A percentile compares a stretch with the other conserved stretches of the same genome.
phyloP scores from a whole-genome alignment of 1,140 invertebrate genomes.

The Sycophaga agraensis region DNA sequence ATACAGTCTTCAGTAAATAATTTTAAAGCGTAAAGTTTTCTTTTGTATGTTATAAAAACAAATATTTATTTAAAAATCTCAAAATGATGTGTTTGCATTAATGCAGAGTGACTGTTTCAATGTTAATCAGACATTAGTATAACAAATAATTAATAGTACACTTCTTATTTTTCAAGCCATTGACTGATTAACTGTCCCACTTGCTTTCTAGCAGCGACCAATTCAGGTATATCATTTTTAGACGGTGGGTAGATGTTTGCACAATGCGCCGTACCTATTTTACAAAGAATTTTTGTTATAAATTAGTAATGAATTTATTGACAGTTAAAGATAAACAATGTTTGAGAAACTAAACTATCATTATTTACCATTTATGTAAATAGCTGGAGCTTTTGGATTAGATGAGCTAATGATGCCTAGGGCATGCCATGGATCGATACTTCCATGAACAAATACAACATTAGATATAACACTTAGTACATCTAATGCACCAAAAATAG shows the following conservation, averaged over 20 bases:
- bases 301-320: constrained; percentile 5
- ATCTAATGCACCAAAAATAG: constrained; percentile 74
- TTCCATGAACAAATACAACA: constrained; percentile 87
- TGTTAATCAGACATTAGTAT: too few relatives aligned
- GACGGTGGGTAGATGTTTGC: constrained; percentile 76
- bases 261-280: constrained; percentile 76
- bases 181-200: constrained; percentile 61
- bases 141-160: not conserved
- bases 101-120: too few relatives aligned
- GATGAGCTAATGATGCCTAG: constrained; percentile 69
- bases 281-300: constrained; percentile 24
- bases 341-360: constrained; percentile 4
- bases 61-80: too few relatives aligned
- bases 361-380: constrained; percentile 69
- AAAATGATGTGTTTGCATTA: too few relatives aligned
- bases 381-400: constrained; percentile 64
- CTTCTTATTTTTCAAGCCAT: constrained; percentile 51
- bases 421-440: constrained; percentile 92
- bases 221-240: constrained; percentile 63
- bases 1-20: too few relatives aligned
- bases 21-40: too few relatives aligned
- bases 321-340: too few relatives aligned
- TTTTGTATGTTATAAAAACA: too few relatives aligned
- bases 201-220: constrained; percentile 65
- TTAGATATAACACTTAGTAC: constrained; percentile 65